Base-by-base conservation (phyloP, 2,113 vertebrate species). In the Sebastes schlegelii region DNA sequence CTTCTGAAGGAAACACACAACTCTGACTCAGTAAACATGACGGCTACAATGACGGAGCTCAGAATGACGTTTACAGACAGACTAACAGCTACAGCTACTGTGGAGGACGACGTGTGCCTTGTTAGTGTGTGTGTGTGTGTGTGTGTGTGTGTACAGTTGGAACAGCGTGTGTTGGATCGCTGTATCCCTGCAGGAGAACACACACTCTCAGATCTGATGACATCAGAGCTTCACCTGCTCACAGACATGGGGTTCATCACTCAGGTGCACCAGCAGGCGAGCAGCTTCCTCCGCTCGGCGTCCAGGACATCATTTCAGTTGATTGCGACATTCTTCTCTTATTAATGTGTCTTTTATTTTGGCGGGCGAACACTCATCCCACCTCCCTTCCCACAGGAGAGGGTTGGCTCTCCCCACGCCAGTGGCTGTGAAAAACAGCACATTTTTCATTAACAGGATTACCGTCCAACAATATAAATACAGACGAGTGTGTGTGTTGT, bases 391-490 rank as follows among this genome's bases (percentile, higher is more conserved):
- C 91, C 83, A 52, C 81, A 40, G 71, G 84, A 87, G 83, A 46
- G 70, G 86, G 77, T 79, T 88, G 85, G 79, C 79, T 46, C 84
- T 83, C 85, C 52, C 55, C 48, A 75, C n/a, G 72, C 88, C 85
- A 84, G 86, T 77, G 91, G 89, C 90, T 90, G 89, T 92, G 92
- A 93, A 89, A 86, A 89, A 84, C 90, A 80, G 89, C 89, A 90
- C 87, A 88, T 90, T 93, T 94, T 94, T 90, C 89, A 93, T 94
- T 93, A 93, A 93, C 90, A 85, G 84, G 86, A 94, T 94, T 92
- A 93, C 13, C 43, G 81, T 91, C 91, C 90, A 93, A 92, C 88
- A 86, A 79, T 88, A 87, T 92, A 91, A 92, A 94, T 85, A 92
- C 85, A 86, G 85, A 85, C 81, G 52, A 85, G 79, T 86, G 79